A percentile compares a stretch with the other conserved stretches of the same genome.
phyloP scores from a whole-genome alignment of 2,888 invertebrate genomes.

The Cantharis rustica region DNA sequence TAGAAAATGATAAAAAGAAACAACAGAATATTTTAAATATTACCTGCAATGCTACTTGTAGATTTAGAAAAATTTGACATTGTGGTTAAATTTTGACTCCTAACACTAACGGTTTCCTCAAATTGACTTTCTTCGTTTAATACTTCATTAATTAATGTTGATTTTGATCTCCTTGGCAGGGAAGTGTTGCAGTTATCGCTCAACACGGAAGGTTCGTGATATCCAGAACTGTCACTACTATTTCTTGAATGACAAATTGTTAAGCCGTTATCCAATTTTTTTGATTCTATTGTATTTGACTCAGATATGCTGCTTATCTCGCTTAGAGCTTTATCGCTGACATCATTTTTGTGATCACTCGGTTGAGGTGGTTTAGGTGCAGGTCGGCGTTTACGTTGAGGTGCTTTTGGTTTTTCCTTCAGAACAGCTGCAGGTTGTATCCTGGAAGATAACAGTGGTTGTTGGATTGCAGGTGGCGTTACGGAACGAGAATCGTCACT shows the following conservation, averaged over 20 bases:
- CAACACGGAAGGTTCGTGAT: slow-evolving; percentile 70
- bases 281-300: slow-evolving; percentile 27
- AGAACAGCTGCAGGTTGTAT: slow-evolving; percentile 48
- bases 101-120: slow-evolving; percentile 45
- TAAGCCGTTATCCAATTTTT: slow-evolving; percentile 48
- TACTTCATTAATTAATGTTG: slow-evolving; percentile 43
- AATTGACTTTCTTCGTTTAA: slow-evolving; percentile 33
- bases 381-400: slow-evolving; percentile 61
- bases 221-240: slow-evolving; percentile 75
- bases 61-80: slow-evolving; percentile 54
- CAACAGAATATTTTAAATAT: neutral
- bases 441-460: slow-evolving; percentile 40
- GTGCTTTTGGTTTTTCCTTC: slow-evolving; percentile 57
- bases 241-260: slow-evolving; percentile 70
- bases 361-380: slow-evolving; percentile 63
- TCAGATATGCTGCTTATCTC: slow-evolving; percentile 34
- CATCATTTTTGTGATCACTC: slow-evolving; percentile 21
- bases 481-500: slow-evolving; percentile 62
- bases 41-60: slow-evolving; percentile 49
- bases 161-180: slow-evolving; percentile 50
- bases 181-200: slow-evolving; percentile 62
- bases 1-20: neutral
- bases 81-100: slow-evolving; percentile 48
- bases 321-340: slow-evolving; percentile 39
- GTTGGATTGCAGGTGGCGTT: slow-evolving; percentile 51